Evolutionary conservation across 2,113 vertebrate species (phyloP).

Genomic region (Symphodus melops): DNA sequence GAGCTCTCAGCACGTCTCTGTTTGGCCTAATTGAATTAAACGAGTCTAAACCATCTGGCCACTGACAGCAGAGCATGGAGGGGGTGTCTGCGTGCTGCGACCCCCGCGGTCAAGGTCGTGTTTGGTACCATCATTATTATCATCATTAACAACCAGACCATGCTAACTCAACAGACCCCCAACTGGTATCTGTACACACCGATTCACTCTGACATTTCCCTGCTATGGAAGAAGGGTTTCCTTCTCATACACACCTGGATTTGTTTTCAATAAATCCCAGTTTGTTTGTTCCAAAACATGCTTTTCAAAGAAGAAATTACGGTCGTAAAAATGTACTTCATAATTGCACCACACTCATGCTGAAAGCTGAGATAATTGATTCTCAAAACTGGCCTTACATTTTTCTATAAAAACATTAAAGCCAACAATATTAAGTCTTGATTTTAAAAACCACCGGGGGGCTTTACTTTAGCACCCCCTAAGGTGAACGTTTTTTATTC

Average conservation of each 20-base stretch:
- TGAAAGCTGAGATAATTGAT: no score
- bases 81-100: slow-evolving; percentile 20
- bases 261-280: not conserved
- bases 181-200: slow-evolving; percentile 32
- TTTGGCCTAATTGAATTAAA: slow-evolving; percentile 65
- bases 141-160: slow-evolving; percentile 59
- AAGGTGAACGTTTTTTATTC: not conserved
- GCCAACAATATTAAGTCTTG: not conserved
- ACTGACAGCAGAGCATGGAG: slow-evolving; percentile 58
- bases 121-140: slow-evolving; percentile 61
- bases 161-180: slow-evolving; percentile 52
- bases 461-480: not conserved
- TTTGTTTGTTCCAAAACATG: not conserved
- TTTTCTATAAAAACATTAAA: not conserved
- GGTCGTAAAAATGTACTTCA: no score
- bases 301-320: no score
- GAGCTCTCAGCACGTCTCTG: slow-evolving; percentile 10
- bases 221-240: slow-evolving; percentile 20
- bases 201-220: slow-evolving; percentile 34
- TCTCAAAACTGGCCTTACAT: not conserved
- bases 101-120: slow-evolving; percentile 53
- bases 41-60: slow-evolving; percentile 67
- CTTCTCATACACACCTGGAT: not conserved
- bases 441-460: not conserved
- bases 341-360: no score